Base-by-base conservation (phyloP, 2,113 vertebrate genomes). In the Pogonocichla stellata region DNA sequence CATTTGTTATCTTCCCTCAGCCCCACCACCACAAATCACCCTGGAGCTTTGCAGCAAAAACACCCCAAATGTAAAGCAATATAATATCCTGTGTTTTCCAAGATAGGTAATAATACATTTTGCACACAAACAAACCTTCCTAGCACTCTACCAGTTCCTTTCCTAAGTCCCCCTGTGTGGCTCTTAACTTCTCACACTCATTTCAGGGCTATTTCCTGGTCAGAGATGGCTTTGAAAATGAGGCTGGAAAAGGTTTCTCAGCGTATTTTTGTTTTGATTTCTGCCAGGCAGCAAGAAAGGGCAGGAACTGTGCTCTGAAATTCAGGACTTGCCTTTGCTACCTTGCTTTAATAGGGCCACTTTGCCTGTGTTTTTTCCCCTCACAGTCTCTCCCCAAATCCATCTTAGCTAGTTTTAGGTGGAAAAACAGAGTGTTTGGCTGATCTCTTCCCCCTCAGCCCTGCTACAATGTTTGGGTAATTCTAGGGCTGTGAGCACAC, bases 1-100 rank as follows among this genome's bases (percentile, higher is more conserved):
- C 92, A 90, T 96, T 97, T 90, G 33, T 97, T 95, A 96, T 94
- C 95, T 95, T 57, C 79, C 79, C 90, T 67, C 70, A 58, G 86
- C 60, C 75, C 92, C 65, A 43, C 86, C 82, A 40, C 43, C 65
- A 90, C 96, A 96, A 96, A 94, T 96, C 93, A 91, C 20, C 2
- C 60, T 5, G 40, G 58, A 96, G 86, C 95, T 88, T 97, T 88
- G 84, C 73, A 95, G 93, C 79, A 88, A 92, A 97, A 96, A 83
- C 40, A 94, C 92, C 70, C 34, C 87, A 92, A 96, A 96, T 72
- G 85, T 93, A 95, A 96, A 97, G 87, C 89, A 74, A 85, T 93
- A 80, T 92, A 93, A 95, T 90, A 90, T 83, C 92, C 88, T 87
- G 82, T 96, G 96, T 78, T 97, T 88, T 57, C 53, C 1, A 5